These are phyloP conservation scores for Hestina assimilis DNA, from an alignment of 1,140 invertebrate species.

Conservation along the genomic window DNA sequence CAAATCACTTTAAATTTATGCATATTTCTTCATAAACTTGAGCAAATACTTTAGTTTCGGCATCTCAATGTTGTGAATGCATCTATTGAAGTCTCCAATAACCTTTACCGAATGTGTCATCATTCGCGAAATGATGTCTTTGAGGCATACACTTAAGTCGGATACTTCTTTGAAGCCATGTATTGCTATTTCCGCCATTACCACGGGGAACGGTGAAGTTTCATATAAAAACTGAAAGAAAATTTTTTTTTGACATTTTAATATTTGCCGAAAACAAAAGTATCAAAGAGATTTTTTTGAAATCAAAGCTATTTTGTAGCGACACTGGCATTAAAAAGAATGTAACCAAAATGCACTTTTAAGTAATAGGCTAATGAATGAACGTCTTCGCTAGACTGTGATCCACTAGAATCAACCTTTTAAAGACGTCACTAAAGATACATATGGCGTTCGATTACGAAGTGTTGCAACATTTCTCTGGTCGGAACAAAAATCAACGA, in stretches of 20 bases:
- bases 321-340: too few relatives aligned
- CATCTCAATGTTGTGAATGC: constrained; percentile 74
- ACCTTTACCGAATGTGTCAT: constrained; percentile 74
- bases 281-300: too few relatives aligned
- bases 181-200: constrained; percentile 73
- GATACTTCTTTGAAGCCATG: constrained; percentile 73
- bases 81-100: constrained; percentile 70
- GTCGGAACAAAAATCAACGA: too few relatives aligned
- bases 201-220: constrained; percentile 70
- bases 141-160: constrained; percentile 66
- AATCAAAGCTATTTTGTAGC: too few relatives aligned
- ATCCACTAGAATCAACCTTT: too few relatives aligned
- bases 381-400: too few relatives aligned
- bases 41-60: constrained; percentile 69
- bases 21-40: constrained; percentile 74
- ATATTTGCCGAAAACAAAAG: background rate
- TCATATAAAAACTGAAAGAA: constrained; percentile 69
- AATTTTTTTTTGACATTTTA: background rate
- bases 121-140: constrained; percentile 72
- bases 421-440: too few relatives aligned
- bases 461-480: too few relatives aligned
- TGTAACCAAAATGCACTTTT: too few relatives aligned
- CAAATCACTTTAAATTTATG: constrained; percentile 15
- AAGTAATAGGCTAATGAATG: too few relatives aligned
- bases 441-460: too few relatives aligned